A percentile compares a stretch with the other conserved stretches of the same genome.
Conservation (phyloP, 2,888 invertebrate species). For the Malthinus flaveolus region DNA sequence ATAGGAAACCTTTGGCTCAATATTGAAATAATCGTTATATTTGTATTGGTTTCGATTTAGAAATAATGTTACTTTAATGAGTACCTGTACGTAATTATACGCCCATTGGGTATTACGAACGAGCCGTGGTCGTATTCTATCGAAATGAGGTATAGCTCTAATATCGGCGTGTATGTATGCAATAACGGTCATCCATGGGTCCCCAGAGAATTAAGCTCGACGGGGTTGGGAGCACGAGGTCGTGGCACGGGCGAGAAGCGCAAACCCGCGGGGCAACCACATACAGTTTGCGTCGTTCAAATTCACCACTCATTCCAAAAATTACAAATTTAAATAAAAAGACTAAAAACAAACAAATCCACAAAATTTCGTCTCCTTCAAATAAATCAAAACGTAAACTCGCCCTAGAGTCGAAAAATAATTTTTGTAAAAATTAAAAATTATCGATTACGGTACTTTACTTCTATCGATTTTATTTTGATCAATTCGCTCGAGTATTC, state of each 20-base stretch:
- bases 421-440: conserved; percentile 9
- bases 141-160: conserved; percentile 31
- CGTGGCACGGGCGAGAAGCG: conserved; percentile 29
- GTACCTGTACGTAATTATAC: conserved; percentile 20
- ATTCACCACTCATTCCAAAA: conserved; percentile 18
- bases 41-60: conserved; percentile 10
- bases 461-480: conserved; percentile 19
- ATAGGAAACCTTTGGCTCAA: conserved; percentile 3
- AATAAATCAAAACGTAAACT: not conserved
- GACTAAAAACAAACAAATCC: conserved; percentile 12
- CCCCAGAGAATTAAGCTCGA: conserved; percentile 25
- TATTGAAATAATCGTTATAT: conserved; percentile 8
- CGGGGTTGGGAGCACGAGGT: conserved; percentile 30
- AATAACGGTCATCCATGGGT: conserved; percentile 36
- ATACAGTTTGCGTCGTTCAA: conserved; percentile 26
- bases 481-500: conserved; percentile 13
- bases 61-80: conserved; percentile 23
- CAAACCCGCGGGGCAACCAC: conserved; percentile 20
- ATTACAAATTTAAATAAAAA: conserved; percentile 22
- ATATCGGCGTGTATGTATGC: conserved; percentile 36
- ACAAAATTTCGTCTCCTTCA: conserved; percentile 1
- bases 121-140: conserved; percentile 26
- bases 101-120: conserved; percentile 17
- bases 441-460: conserved; percentile 6
- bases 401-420: too few species aligned